Base-by-base conservation (phyloP, 2,797 vertebrate genomes). In the Clarias platycephalus region DNA sequence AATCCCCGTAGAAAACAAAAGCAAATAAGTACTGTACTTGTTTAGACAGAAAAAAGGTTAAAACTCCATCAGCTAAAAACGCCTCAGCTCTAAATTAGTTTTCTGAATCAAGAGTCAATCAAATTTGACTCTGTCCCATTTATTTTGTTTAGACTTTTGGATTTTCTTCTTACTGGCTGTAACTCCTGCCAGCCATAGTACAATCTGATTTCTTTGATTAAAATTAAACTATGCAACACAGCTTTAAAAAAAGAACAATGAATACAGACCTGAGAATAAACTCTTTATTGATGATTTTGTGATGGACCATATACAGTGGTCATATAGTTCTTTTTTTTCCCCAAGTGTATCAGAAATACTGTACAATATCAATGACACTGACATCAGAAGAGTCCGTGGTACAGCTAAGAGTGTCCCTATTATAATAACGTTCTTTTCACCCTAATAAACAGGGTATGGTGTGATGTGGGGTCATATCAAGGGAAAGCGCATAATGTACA, bases 291-390 rank as follows among this genome's bases (percentile, higher is more conserved):
- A 87, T 87, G 20, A 60, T 82, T 85, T 86, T 62, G 58, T 87
- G 83, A 83, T 85, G 84, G 80, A 88, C 85, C 84, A 83, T 86
- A 83, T 87, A 88, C 70, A 89, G 68, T 84, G 84, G 81, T 88
- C 74, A 83, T 85, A 87, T 80, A 89, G 77, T 60, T 86, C 37
- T 75, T 75, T 81, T 24, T 80, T 68, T 87, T 64, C 34, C 34
- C 85, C 83, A 88, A 85, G 85, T 84, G 85, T 86, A 85, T 89
- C 67, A 82, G 87, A 88, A 90, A 90, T 89, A 89, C 89, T 90
- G 89, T 88, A 90, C 89, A 88, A 87, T 89, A 86, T 86, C 87
- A 85, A 90, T 83, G 86, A 90, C 88, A 89, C 77, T 88, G 82
- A 90, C 88, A 82, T 82, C 85, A 86, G 87, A 85, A 84, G 77